These are phyloP conservation scores for Melanocharis versteri DNA, from an alignment of 2,113 vertebrate genomes.

Conservation along the genomic window DNA sequence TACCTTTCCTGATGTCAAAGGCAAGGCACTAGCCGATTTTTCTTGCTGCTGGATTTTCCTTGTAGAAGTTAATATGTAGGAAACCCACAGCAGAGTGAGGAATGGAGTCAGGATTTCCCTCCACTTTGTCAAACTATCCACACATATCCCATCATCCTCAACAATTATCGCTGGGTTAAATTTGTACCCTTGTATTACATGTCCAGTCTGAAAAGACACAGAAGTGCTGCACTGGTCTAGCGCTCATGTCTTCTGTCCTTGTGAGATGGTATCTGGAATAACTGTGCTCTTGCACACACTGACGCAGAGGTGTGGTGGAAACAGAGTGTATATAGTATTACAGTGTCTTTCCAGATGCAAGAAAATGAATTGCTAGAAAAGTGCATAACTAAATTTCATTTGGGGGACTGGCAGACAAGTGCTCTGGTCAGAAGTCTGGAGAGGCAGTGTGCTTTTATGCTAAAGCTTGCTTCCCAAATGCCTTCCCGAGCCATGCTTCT, in stretches of 20 bases:
- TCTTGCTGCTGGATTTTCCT: not conserved
- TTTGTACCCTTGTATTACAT: not conserved
- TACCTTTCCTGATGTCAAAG: not conserved
- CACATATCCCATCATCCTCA: not conserved
- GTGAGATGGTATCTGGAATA: not conserved
- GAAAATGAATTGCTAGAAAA: not conserved
- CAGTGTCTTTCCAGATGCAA: not conserved
- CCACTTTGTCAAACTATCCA: not conserved
- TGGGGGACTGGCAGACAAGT: not conserved
- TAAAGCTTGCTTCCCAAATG: not conserved
- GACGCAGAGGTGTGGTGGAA: not conserved
- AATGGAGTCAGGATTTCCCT: not conserved
- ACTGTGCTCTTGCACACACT: not conserved
- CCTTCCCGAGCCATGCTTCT: not conserved
- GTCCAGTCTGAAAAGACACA: not conserved
- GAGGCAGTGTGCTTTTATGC: not conserved
- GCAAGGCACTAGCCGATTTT: not conserved
- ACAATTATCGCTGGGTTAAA: not conserved
- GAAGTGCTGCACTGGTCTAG: not conserved
- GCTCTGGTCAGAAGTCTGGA: not conserved
- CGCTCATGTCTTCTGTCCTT: not conserved
- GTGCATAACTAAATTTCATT: not conserved
- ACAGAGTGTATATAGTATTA: not conserved
- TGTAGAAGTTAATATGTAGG: not conserved
- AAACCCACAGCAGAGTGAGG: not conserved